phyloP scores from a whole-genome alignment of 2,888 invertebrate genomes.

The Cheilosia impressa region DNA sequence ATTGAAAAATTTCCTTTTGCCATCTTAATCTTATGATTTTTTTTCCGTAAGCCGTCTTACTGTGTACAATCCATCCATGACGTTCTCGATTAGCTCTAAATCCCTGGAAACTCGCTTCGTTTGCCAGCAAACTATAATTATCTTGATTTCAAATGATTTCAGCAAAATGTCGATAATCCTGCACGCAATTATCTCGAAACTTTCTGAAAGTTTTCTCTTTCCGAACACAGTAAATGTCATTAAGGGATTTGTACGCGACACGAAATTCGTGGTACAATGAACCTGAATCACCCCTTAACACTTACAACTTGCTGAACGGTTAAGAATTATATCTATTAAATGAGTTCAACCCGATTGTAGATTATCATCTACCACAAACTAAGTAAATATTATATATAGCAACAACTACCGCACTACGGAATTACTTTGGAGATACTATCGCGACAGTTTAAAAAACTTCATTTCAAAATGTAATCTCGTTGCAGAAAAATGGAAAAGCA shows the following conservation, averaged over 20 bases:
- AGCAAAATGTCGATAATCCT: constrained; percentile 52
- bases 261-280: not conserved
- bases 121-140: constrained; percentile 27
- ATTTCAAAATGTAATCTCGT: constrained; percentile 31
- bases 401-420: not conserved
- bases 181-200: constrained; percentile 46
- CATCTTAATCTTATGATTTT: too few species aligned
- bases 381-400: too few species aligned
- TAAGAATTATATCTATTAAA: too few species aligned
- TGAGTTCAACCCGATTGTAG: too few species aligned
- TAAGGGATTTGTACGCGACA: constrained; percentile 6
- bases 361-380: too few species aligned
- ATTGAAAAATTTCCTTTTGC: too few species aligned
- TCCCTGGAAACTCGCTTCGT: constrained; percentile 47
- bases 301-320: too few species aligned
- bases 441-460: constrained; percentile 23
- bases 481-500: constrained; percentile 93
- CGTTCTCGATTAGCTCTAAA: constrained; percentile 43
- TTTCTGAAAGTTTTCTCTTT: constrained; percentile 13
- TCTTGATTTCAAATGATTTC: constrained; percentile 34
- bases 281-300: not conserved
- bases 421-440: not conserved
- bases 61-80: constrained; percentile 17
- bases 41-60: not conserved
- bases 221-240: constrained; percentile 9